phyloP scores from a whole-genome alignment of 2,888 invertebrate genomes.

The Diaprepes abbreviatus region DNA sequence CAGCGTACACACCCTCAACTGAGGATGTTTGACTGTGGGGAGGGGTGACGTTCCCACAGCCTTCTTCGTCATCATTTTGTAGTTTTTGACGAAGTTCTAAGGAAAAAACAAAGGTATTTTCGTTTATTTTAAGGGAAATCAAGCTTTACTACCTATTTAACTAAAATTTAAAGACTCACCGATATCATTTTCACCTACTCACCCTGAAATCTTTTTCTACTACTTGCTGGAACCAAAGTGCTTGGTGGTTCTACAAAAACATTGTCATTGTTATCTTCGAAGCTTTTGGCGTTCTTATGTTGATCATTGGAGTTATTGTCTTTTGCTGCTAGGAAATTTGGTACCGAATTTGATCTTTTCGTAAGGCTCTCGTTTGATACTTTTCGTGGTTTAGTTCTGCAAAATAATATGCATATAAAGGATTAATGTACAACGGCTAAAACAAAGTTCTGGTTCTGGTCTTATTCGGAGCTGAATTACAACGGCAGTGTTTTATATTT shows the following conservation, averaged over 20 bases:
- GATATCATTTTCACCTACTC: not conserved
- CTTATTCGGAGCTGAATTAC: no score
- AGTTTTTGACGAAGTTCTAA: conserved; percentile 84
- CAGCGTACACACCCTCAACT: conserved; percentile 81
- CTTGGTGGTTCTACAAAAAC: conserved; percentile 50
- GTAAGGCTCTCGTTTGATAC: conserved; percentile 61
- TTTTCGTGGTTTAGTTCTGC: conserved; percentile 60
- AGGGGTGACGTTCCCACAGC: conserved; percentile 68
- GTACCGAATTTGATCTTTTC: conserved; percentile 62
- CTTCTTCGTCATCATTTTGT: conserved; percentile 88
- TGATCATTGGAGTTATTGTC: conserved; percentile 38
- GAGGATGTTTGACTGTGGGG: conserved; percentile 84
- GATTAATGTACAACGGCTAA: no score
- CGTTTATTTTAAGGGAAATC: no score
- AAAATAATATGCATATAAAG: conserved; percentile 42
- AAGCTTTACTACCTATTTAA: no score
- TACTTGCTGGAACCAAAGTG: conserved; percentile 61
- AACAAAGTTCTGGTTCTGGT: no score
- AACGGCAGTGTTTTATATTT: no score
- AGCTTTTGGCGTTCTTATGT: conserved; percentile 29
- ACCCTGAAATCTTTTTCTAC: conserved; percentile 80
- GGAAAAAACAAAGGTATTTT: not conserved
- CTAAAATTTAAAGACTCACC: no score
- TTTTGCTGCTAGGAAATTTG: conserved; percentile 59
- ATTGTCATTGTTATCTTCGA: conserved; percentile 41